These are phyloP conservation scores for Leuciscus idus DNA, from an alignment of 2,113 vertebrate species.

Conservation along the genomic window DNA sequence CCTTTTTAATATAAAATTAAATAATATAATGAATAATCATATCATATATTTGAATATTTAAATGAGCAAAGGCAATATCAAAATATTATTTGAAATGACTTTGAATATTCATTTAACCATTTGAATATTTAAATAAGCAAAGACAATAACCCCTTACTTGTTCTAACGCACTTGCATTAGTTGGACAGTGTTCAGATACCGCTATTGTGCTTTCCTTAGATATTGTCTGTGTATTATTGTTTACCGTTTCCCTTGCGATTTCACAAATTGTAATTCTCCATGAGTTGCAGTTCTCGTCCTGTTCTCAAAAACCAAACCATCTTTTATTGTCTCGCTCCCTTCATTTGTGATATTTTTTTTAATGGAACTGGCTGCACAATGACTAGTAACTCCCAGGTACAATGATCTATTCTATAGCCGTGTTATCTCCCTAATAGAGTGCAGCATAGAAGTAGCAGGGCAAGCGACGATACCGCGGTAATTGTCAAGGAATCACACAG, in stretches of 20 bases:
- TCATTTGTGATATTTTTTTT: conserved; percentile 49
- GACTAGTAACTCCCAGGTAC: conserved; percentile 45
- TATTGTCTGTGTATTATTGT: conserved; percentile 21
- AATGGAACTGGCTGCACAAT: conserved; percentile 48
- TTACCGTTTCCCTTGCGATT: conserved; percentile 32
- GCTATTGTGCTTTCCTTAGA: conserved; percentile 11
- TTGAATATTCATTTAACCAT: background rate
- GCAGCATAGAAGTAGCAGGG: conserved; percentile 43
- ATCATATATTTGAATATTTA: background rate
- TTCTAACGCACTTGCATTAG: background rate
- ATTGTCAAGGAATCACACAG: conserved; percentile 48
- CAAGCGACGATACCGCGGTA: conserved; percentile 4
- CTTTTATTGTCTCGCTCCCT: conserved; percentile 22
- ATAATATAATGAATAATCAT: background rate
- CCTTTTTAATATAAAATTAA: too few species aligned
- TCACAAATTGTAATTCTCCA: conserved; percentile 13
- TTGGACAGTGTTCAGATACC: background rate
- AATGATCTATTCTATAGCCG: conserved; percentile 52
- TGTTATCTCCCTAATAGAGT: conserved; percentile 61
- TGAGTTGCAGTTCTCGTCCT: conserved; percentile 32
- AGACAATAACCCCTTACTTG: background rate
- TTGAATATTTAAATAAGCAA: background rate
- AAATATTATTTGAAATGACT: background rate
- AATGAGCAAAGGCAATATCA: background rate
- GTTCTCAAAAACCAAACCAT: conserved; percentile 18